Conservation (phyloP, 2,113 vertebrate species). For the Synchiropus splendidus region DNA sequence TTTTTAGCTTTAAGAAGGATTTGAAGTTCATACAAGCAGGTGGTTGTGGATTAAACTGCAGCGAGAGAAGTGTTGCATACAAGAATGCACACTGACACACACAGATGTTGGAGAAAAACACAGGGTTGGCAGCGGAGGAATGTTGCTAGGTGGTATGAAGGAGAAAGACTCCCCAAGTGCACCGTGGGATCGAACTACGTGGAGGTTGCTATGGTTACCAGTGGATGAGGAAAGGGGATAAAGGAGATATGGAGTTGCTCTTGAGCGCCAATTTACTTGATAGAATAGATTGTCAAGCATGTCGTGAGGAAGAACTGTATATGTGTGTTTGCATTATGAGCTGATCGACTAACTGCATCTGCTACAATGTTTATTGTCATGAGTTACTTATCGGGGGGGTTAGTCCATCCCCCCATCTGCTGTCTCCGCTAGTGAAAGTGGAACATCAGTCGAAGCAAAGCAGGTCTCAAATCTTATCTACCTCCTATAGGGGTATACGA, state of each 20-base stretch:
- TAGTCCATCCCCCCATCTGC: too few relatives aligned
- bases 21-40: conserved; percentile 28
- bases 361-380: too few relatives aligned
- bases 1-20: conserved; percentile 27
- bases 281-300: too few relatives aligned
- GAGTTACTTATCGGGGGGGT: too few relatives aligned
- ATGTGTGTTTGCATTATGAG: conserved; percentile 13
- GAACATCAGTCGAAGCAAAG: too few relatives aligned
- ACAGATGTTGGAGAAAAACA: conserved; percentile 10
- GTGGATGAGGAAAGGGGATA: conserved; percentile 22
- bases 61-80: conserved; percentile 9
- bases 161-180: conserved; percentile 36
- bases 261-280: conserved; percentile 18
- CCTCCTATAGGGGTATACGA: too few relatives aligned
- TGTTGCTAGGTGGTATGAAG: conserved; percentile 38
- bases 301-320: too few relatives aligned
- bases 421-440: too few relatives aligned
- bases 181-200: conserved; percentile 51
- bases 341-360: too few relatives aligned
- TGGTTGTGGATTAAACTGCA: conserved; percentile 32
- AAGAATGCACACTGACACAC: conserved; percentile 9
- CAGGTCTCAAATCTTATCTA: too few relatives aligned
- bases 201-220: conserved; percentile 56
- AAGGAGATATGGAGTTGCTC: conserved; percentile 31
- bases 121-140: conserved; percentile 25